Evolutionary conservation across 1,140 invertebrate genomes (phyloP).

Genomic region (Prorops nasuta): DNA sequence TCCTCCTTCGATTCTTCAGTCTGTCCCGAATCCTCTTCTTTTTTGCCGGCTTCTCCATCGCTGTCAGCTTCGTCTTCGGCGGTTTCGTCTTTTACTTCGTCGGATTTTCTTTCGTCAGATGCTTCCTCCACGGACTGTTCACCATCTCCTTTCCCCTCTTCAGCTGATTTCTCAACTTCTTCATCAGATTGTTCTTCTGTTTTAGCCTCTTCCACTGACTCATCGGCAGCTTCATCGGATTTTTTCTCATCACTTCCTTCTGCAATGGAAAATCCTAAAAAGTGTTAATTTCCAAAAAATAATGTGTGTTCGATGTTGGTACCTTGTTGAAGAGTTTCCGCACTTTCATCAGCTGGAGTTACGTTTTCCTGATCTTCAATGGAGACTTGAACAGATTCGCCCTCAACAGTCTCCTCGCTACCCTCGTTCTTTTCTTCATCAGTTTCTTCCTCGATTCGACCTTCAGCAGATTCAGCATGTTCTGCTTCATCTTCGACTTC

Average conservation of each 20-base stretch:
- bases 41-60: constrained; percentile 14
- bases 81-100: constrained; percentile 12
- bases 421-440: constrained; percentile 9
- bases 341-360: constrained; percentile 9
- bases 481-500: constrained; percentile 16
- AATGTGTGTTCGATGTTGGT: too few species aligned
- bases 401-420: constrained; percentile 10
- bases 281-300: too few species aligned
- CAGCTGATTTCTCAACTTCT: constrained; percentile 39
- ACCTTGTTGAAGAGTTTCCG: background rate
- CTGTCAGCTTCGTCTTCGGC: background rate
- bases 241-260: constrained; percentile 17
- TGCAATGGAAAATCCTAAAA: too few species aligned
- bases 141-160: constrained; percentile 19
- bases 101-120: constrained; percentile 19
- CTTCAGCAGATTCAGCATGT: constrained; percentile 5
- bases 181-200: constrained; percentile 42
- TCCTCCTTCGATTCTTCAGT: background rate
- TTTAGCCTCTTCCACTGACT: constrained; percentile 16
- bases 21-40: constrained; percentile 1
- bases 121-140: constrained; percentile 20
- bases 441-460: constrained; percentile 15
- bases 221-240: constrained; percentile 1
- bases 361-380: constrained; percentile 17
- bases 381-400: background rate